Evolutionary conservation across 2,888 invertebrate species (phyloP), one percentile per base, ranked within the genome.

Genomic region (Coelopa pilipes): DNA sequence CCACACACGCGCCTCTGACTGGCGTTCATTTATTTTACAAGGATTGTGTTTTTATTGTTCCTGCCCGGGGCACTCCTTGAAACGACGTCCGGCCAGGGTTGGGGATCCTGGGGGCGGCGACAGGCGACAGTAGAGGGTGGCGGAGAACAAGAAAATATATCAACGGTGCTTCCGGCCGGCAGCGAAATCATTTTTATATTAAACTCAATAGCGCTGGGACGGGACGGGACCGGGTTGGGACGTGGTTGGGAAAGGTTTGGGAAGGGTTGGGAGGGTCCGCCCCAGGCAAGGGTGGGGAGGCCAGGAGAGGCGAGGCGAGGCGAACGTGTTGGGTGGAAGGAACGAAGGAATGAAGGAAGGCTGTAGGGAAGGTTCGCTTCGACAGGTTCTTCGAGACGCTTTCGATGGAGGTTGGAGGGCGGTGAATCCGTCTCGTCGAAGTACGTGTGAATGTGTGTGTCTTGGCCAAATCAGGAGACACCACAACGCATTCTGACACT

Each of bases 1-100:
- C 53, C 4, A 7, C 15, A 3, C n/a, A 5, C 53, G 34, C 2
- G 4, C 53, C n/a, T 53, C 53, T n/a, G 34, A 53, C 62, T 13
- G 21, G 13, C 59, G 60, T 60, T 70, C 59, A 70, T 70, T 70
- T 60, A 60, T 49, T 70, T 59, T 60, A 60, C 70, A 70, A 70
- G 70, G 70, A 60, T 70, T 70, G 70, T 59, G 60, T 70, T 59
- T 67, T 70, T 70, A 60, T 70, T 60, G 60, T 70, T 60, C 49
- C 60, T 34, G 13, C 5, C 53, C 53, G 13, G 53, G 53, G 10
- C 53, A 53, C 53, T 53, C 53, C 53, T n/a, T 53, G 53, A 53
- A 53, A 53, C 13, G n/a, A 2, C 53, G 53, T 3, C 34, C 34
- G 34, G 34, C 34, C 34, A 34, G 34, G 7, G 7, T 2, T 7